phyloP scores from a whole-genome alignment of 2,797 vertebrate species.

The Epinephelus awoara region DNA sequence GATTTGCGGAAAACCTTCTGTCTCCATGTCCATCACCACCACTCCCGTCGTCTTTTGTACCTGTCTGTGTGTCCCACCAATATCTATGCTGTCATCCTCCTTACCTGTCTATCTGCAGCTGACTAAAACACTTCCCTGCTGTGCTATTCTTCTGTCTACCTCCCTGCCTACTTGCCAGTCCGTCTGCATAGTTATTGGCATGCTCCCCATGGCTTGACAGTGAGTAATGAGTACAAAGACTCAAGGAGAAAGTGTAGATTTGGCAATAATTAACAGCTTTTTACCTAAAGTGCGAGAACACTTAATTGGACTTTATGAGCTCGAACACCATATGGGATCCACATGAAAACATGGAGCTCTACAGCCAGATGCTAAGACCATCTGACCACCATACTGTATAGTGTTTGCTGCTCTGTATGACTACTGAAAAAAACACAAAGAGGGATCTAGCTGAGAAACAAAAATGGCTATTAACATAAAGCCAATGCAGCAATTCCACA shows the following conservation, averaged over 20 bases:
- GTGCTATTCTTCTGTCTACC: slow-evolving; percentile 39
- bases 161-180: slow-evolving; percentile 46
- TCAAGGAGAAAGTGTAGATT: slow-evolving; percentile 59
- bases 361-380: slow-evolving; percentile 56
- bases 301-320: slow-evolving; percentile 64
- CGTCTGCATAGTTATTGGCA: slow-evolving; percentile 58
- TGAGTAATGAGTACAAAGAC: slow-evolving; percentile 66
- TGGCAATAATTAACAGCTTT: slow-evolving; percentile 70
- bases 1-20: slow-evolving; percentile 10
- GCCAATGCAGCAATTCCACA: not conserved
- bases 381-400: slow-evolving; percentile 48
- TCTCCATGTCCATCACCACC: slow-evolving; percentile 21
- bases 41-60: not conserved
- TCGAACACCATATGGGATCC: slow-evolving; percentile 58
- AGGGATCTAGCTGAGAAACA: not conserved
- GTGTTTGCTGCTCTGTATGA: slow-evolving; percentile 20
- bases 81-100: slow-evolving; percentile 1
- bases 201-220: slow-evolving; percentile 52
- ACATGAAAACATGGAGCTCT: slow-evolving; percentile 29
- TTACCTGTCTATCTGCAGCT: slow-evolving; percentile 46
- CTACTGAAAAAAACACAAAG: slow-evolving; percentile 9
- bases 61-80: slow-evolving; percentile 1
- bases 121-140: slow-evolving; percentile 47
- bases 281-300: slow-evolving; percentile 52
- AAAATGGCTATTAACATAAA: slow-evolving; percentile 23